Evolutionary conservation across 2,888 invertebrate genomes (phyloP).

Genomic region (Cartodere bifasciata): DNA sequence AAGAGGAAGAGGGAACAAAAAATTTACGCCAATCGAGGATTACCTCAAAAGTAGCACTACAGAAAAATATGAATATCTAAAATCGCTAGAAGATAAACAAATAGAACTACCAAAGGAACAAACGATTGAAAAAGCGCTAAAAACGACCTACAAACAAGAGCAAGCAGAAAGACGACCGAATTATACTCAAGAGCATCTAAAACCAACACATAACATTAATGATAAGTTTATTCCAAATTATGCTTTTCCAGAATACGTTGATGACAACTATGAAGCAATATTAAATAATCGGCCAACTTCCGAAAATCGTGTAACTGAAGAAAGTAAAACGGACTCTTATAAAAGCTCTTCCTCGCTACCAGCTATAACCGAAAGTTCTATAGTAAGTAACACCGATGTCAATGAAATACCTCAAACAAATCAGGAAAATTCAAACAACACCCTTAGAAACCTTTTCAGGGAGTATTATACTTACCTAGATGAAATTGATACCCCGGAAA

Average conservation of each 20-base stretch:
- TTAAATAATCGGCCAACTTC: too few species aligned
- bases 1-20: slow-evolving; percentile 8
- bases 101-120: too few species aligned
- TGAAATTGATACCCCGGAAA: too few species aligned
- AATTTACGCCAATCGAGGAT: neutral
- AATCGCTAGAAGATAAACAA: neutral
- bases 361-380: slow-evolving; percentile 6
- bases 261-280: slow-evolving; percentile 1
- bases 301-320: neutral
- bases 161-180: too few species aligned
- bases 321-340: too few species aligned
- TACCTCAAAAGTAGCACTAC: slow-evolving; percentile 7
- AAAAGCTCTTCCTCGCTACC: too few species aligned
- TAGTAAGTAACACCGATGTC: neutral
- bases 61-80: slow-evolving; percentile 10
- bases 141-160: too few species aligned
- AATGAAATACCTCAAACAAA: neutral
- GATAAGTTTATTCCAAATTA: too few species aligned
- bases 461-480: too few species aligned
- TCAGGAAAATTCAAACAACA: slow-evolving; percentile 7
- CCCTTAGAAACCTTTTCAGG: slow-evolving; percentile 10
- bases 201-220: too few species aligned
- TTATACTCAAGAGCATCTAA: too few species aligned
- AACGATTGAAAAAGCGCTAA: too few species aligned
- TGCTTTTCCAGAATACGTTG: neutral